These are phyloP conservation scores for Tenrec ecaudatus DNA, from an alignment of 2,113 vertebrate genomes.

Conservation along the genomic window DNA sequence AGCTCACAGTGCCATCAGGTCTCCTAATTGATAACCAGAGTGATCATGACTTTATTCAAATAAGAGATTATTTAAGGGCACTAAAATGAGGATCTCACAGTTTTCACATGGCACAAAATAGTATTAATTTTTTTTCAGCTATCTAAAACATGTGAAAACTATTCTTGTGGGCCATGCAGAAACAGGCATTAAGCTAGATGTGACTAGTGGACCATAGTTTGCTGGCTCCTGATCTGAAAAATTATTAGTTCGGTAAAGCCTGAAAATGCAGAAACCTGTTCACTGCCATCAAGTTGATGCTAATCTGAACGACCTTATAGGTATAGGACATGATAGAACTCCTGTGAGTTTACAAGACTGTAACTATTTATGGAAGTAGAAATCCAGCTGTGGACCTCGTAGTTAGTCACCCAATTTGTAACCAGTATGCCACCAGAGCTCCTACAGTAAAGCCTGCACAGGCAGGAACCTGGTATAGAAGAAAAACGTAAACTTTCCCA, in stretches of 20 bases:
- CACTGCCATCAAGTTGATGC: no score
- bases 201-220: not conserved
- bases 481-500: not conserved
- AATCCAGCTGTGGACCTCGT: no score
- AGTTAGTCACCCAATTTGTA: not conserved
- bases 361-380: no score
- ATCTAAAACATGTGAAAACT: slow-evolving; percentile 43
- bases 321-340: no score
- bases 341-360: no score
- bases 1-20: no score
- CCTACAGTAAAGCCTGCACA: not conserved
- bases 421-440: not conserved
- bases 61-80: slow-evolving; percentile 22
- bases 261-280: no score
- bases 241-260: no score
- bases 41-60: not conserved
- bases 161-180: not conserved
- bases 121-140: slow-evolving; percentile 35
- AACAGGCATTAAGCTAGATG: slow-evolving; percentile 41
- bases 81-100: slow-evolving; percentile 42
- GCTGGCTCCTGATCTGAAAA: no score
- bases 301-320: no score
- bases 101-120: slow-evolving; percentile 39
- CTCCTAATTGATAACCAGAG: no score
- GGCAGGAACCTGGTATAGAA: not conserved